These are phyloP conservation scores for Lerema accius DNA, from an alignment of 1,140 invertebrate genomes.

Conservation along the genomic window DNA sequence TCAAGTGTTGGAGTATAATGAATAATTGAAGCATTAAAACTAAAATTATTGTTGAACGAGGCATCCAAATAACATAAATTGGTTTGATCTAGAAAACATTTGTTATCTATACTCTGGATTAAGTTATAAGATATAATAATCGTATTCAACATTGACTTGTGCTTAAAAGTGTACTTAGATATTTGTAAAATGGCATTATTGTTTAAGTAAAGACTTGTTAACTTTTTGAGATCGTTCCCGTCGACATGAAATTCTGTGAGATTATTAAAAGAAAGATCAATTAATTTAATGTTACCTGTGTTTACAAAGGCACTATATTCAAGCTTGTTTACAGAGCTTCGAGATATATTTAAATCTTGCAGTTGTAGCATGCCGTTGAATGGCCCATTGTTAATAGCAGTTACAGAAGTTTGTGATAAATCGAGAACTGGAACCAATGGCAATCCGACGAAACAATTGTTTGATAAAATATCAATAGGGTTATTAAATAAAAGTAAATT, in stretches of 20 bases:
- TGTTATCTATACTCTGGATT: conserved; percentile 8
- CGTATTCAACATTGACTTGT: conserved; percentile 23
- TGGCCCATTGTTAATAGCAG: conserved; percentile 49
- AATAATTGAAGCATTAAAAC: conserved; percentile 29
- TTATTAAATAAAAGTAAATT: conserved; percentile 54
- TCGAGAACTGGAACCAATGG: conserved; percentile 50
- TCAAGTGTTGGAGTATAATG: conserved; percentile 38
- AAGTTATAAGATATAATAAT: conserved; percentile 30
- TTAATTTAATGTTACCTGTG: conserved; percentile 42
- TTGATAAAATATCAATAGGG: conserved; percentile 45
- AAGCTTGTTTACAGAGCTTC: conserved; percentile 46
- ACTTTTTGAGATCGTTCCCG: conserved; percentile 43
- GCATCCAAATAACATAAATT: conserved; percentile 46
- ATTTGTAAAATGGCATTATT: conserved; percentile 53
- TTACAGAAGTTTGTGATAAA: conserved; percentile 48
- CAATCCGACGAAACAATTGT: conserved; percentile 52
- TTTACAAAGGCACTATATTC: conserved; percentile 54
- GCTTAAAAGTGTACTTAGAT: conserved; percentile 22
- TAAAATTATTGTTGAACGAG: conserved; percentile 48
- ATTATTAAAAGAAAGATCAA: conserved; percentile 63
- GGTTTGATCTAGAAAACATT: conserved; percentile 39
- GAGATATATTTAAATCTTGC: conserved; percentile 54
- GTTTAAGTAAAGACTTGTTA: conserved; percentile 48
- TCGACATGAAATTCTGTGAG: conserved; percentile 49
- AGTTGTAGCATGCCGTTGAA: conserved; percentile 57